Percentiles rank a stretch among this genome's conserved stretches.
phyloP scores from a whole-genome alignment of 2,797 vertebrate species.

The Sebastes iracundus region DNA sequence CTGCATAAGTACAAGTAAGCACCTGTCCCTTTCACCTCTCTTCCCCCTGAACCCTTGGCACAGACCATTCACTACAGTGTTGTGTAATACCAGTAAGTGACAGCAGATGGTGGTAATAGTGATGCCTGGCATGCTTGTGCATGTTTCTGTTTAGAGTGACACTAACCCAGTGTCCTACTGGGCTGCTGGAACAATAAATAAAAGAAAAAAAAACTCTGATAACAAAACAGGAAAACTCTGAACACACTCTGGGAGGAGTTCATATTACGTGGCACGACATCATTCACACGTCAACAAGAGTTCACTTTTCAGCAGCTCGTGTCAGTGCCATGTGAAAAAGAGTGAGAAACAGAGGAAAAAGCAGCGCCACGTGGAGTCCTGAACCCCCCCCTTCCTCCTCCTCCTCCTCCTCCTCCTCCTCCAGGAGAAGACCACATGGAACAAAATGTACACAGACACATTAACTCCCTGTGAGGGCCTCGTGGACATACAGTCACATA shows the following conservation, averaged over 20 bases:
- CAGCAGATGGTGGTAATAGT: slow-evolving; percentile 41
- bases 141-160: slow-evolving; percentile 43
- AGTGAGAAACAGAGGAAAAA: slow-evolving; percentile 12
- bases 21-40: not conserved
- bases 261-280: not conserved
- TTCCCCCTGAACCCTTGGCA: not conserved
- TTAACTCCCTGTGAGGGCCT: slow-evolving; percentile 24
- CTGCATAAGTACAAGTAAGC: not conserved
- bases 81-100: slow-evolving; percentile 1
- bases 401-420: not conserved
- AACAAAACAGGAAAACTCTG: not conserved
- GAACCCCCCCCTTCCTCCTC: not conserved
- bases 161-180: slow-evolving; percentile 62
- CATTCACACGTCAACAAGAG: not conserved
- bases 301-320: not conserved
- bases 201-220: not conserved
- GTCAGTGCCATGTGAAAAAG: slow-evolving; percentile 49
- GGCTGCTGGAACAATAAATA: slow-evolving; percentile 18
- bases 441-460: slow-evolving; percentile 67
- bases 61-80: not conserved
- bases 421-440: slow-evolving; percentile 39
- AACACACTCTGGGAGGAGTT: not conserved
- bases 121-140: not conserved
- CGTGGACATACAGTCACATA: not conserved
- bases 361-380: slow-evolving; percentile 54